Conservation (phyloP, 1,140 invertebrate genomes). For the Aphelenchoides fujianensis region DNA sequence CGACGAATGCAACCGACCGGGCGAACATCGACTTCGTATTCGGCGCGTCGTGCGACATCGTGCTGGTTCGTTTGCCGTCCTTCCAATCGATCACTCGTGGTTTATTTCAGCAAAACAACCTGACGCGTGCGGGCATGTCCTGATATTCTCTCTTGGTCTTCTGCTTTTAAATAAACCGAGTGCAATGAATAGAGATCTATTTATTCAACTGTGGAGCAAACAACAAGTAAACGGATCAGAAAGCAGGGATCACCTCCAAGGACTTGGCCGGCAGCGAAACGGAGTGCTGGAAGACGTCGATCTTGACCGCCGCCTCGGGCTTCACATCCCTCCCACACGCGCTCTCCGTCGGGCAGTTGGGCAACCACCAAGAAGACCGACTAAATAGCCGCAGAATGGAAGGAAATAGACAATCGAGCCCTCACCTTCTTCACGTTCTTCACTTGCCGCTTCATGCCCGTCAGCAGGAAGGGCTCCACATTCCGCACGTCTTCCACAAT, state of each 20-base stretch:
- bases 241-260: not conserved
- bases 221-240: not conserved
- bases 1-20: conserved; percentile 49
- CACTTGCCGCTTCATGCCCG: not conserved
- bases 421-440: conserved; percentile 15
- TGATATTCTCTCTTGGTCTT: too few species aligned
- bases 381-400: not conserved
- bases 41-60: conserved; percentile 44
- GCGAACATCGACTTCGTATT: conserved; percentile 48
- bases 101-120: conserved; percentile 43
- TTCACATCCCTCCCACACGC: not conserved
- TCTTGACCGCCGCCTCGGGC: not conserved
- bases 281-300: not conserved
- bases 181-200: conserved; percentile 1
- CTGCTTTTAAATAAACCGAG: not conserved
- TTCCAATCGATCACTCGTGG: too few species aligned
- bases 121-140: conserved; percentile 46
- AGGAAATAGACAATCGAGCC: not conserved
- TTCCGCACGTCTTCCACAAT: not conserved
- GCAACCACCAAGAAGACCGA: not conserved
- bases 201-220: conserved; percentile 10
- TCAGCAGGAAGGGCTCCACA: not conserved
- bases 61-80: too few species aligned
- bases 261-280: not conserved
- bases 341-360: not conserved